Percentiles rank a stretch among this genome's conserved stretches.
Evolutionary conservation across 2,113 vertebrate species (phyloP).

Genomic region (Cepphus grylle): DNA sequence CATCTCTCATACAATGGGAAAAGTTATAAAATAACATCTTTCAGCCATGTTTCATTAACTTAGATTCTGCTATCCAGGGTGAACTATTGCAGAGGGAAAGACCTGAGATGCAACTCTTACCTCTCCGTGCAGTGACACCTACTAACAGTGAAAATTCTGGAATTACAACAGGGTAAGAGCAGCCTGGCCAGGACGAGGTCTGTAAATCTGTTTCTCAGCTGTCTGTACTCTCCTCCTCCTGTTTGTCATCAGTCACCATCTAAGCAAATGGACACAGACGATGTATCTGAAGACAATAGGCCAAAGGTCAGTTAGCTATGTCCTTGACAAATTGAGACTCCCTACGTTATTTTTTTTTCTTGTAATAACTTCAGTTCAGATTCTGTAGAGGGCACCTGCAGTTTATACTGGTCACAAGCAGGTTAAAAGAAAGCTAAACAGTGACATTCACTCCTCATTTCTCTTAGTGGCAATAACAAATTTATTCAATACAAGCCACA

Average conservation of each 20-base stretch:
- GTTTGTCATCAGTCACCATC: not conserved
- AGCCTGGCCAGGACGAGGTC: not conserved
- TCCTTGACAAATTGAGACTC: not conserved
- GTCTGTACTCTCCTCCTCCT: not conserved
- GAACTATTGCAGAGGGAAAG: not conserved
- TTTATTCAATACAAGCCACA: not conserved
- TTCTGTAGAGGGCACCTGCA: not conserved
- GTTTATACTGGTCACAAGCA: not conserved
- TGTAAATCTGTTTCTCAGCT: not conserved
- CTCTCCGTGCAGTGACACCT: not conserved
- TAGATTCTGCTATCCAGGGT: not conserved
- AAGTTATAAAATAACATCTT: not conserved
- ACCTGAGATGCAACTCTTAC: fast-evolving
- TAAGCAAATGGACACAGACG: not conserved
- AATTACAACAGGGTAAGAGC: not conserved
- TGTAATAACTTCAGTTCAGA: not conserved
- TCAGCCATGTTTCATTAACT: not conserved
- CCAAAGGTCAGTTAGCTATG: not conserved
- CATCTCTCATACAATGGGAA: not conserved
- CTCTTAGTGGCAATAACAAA: not conserved
- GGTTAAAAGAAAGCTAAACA: not conserved
- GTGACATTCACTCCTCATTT: not conserved
- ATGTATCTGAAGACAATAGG: not conserved
- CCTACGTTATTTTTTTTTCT: not conserved
- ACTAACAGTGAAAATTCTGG: not conserved